These are phyloP conservation scores for Strigops habroptila DNA, from an alignment of 2,113 vertebrate genomes.

Conservation along the genomic window DNA sequence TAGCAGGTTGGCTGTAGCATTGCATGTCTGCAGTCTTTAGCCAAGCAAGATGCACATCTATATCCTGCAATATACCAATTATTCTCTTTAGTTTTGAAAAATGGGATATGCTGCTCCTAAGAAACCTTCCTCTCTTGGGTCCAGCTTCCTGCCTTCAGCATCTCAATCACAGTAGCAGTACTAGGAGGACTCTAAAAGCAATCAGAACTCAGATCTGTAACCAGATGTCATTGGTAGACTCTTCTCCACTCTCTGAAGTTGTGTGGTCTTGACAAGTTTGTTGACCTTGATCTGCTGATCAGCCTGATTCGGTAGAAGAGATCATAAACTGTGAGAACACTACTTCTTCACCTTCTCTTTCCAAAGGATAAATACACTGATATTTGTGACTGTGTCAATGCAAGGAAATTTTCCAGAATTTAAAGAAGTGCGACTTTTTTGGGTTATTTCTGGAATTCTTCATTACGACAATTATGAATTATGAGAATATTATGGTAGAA, in stretches of 20 bases:
- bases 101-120: fast-evolving
- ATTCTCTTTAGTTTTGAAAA: not conserved
- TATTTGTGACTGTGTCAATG: not conserved
- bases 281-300: not conserved
- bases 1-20: not conserved
- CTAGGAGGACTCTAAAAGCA: not conserved
- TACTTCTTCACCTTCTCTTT: not conserved
- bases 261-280: not conserved
- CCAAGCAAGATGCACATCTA: not conserved
- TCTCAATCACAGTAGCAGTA: not conserved
- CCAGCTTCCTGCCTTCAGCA: not conserved
- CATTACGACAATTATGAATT: not conserved
- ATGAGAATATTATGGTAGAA: not conserved
- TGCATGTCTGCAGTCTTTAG: not conserved
- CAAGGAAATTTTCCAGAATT: not conserved
- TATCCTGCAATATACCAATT: not conserved
- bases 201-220: not conserved
- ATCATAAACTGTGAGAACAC: not conserved
- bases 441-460: not conserved
- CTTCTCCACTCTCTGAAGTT: not conserved
- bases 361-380: not conserved
- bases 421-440: not conserved
- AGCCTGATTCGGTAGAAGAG: not conserved
- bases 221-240: not conserved
- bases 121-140: not conserved